Percentiles rank a stretch among this genome's conserved stretches.
phyloP scores from a whole-genome alignment of 64 coral and sea anemone genomes.

The Catalaphyllia jardinei region DNA sequence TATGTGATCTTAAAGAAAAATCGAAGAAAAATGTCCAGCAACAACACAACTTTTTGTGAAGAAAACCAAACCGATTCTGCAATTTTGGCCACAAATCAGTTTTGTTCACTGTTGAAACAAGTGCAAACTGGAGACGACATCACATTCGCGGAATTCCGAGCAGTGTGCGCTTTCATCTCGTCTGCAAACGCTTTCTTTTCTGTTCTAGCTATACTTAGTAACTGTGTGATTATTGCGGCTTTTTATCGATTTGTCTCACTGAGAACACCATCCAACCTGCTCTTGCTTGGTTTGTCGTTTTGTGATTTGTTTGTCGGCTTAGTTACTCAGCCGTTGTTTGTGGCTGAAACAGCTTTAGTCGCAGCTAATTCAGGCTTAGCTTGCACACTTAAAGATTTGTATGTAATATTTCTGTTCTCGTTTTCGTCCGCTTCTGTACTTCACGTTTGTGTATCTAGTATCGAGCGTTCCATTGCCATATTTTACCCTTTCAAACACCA shows the following conservation, averaged over 20 bases:
- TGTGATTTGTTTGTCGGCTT: conserved; percentile 60
- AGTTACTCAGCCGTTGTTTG: conserved; percentile 33
- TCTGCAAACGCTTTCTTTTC: conserved; percentile 21
- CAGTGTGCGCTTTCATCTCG: conserved; percentile 22
- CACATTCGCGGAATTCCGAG: conserved; percentile 7
- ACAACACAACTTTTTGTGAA: background rate
- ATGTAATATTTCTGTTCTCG: conserved; percentile 46
- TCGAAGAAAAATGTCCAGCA: background rate
- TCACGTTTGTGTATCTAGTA: conserved; percentile 30
- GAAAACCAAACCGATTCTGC: background rate
- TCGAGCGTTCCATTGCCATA: conserved; percentile 54
- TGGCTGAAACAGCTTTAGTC: conserved; percentile 23
- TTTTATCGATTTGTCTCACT: conserved; percentile 40
- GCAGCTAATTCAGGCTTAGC: conserved; percentile 17
- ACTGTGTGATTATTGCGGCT: conserved; percentile 26
- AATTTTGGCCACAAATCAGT: background rate
- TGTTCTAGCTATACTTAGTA: background rate
- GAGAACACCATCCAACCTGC: conserved; percentile 57
- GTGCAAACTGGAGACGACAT: conserved; percentile 23
- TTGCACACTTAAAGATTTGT: conserved; percentile 57
- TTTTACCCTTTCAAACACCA: conserved; percentile 58
- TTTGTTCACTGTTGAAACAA: conserved; percentile 16
- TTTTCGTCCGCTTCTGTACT: conserved; percentile 38
- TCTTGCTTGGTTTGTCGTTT: conserved; percentile 42
- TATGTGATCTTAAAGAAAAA: background rate